Base-by-base conservation (phyloP, 1,140 invertebrate genomes). In the Habropoda laboriosa region DNA sequence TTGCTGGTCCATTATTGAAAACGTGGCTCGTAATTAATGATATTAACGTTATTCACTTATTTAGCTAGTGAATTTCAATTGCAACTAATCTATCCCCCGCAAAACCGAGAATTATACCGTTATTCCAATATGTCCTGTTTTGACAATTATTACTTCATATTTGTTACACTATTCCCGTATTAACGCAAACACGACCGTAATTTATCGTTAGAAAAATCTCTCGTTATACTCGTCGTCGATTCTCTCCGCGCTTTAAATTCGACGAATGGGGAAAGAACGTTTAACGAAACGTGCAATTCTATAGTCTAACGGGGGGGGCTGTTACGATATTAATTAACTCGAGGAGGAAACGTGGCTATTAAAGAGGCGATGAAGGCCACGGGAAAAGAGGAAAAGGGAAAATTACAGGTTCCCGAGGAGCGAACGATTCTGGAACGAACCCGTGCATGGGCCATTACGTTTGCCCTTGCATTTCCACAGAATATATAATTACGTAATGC, bases 401-500 rank as follows among this genome's bases (percentile, higher is more conserved):
- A 74, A 84, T 83, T 83, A 79, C 55, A 74, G 75, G 75, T 64
- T 83, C 68, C 60, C 64, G 58, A 60, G 73, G 64, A 67, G 42
- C 53, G 40, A 78, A 78, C 45, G 38, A 47, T 60, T 40, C 21
- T n/a, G 81, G 78, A 84, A 87, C 82, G 85, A 87, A 73, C n/a
- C n/a, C n/a, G 77, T 77, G 68, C 12, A 77, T 61, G 82, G 81
- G 61, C 82, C 87, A 83, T 90, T 87, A 88, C 87, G 82, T 86
- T 90, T 85, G 83, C 88, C 83, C 82, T 89, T 89, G 80, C 85
- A 85, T 83, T 88, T 85, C 67, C 51, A 86, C 73, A 85, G 83
- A 89, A 90, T 88, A 89, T 88, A 86, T 91, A 90, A 91, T 91
- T 90, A 91, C 86, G 88, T 87, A 89, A 89, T 89, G 83, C 86